Base-by-base conservation (phyloP, 2,797 vertebrate genomes). In the Luscinia megarhynchos region DNA sequence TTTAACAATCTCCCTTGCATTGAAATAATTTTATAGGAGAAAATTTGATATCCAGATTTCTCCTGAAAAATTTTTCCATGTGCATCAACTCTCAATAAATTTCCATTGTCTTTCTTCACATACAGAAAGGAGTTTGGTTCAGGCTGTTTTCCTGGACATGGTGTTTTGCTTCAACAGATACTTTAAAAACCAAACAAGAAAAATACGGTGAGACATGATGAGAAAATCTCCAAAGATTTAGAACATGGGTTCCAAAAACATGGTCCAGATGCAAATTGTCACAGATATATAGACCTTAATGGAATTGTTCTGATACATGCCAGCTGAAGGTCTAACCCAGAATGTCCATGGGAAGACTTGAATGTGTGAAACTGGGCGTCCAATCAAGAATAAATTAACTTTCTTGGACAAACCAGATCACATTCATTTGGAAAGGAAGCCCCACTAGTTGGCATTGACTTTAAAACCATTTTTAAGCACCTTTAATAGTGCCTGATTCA, bases 201-300 rank as follows among this genome's bases (percentile, higher is more conserved):
- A 96, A 96, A 95, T 62, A 14, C 26, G 62, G 66, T 93, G 93
- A 95, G 50, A 51, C 53, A 55, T 62, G 75, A 96, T 68, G 90
- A 96, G 84, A 89, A 94, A 92, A 95, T 89, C 78, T 85, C 90
- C 51, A 11, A 77, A 85, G 78, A 80, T 59, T 89, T 72, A 89
- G 78, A 85, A 89, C 10, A 18, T 55, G 17, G 67, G 19, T 89
- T 95, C 45, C 57, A 94, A 92, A 89, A 78, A 2, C 17, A 63
- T 36, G 34, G 18, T 61, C 90, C 88, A 97, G 88, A 79, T 89
- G 93, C 87, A 77, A 93, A 61, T 68, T 92, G 68, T 94, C 95
- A 93, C 68, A 89, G 69, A 84, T 27, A 41, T 93, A 58, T 34
- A 84, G 88, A 90, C 45, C 38, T 88, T 91, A 95, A 94, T 67